Evolutionary conservation across 2,113 vertebrate genomes (phyloP).

Genomic region (Antigone vipio): DNA sequence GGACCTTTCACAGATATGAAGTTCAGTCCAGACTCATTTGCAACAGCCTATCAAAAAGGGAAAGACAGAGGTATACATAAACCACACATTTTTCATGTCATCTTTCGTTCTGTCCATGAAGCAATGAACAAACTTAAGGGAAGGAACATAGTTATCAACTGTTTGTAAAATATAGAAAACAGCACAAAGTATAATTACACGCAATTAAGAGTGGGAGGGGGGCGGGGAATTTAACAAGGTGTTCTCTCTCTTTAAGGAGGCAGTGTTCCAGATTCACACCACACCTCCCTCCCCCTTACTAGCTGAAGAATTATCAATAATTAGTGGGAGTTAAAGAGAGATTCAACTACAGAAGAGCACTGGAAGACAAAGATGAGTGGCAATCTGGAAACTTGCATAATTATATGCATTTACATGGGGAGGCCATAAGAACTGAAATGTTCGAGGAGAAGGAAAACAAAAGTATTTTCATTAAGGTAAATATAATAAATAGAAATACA

Average conservation of each 20-base stretch:
- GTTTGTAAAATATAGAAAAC: background rate
- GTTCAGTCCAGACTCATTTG: slow-evolving; percentile 96
- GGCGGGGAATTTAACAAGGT: background rate
- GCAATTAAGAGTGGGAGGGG: background rate
- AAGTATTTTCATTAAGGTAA: background rate
- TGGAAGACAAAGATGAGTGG: background rate
- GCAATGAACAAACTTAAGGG: background rate
- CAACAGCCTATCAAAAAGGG: slow-evolving; percentile 84
- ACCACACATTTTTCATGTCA: background rate
- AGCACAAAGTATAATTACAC: background rate
- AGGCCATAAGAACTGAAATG: background rate
- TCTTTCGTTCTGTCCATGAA: background rate
- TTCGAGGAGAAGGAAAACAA: background rate
- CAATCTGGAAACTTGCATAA: background rate
- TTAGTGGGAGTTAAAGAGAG: background rate
- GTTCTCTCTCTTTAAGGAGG: background rate
- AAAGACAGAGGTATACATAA: background rate
- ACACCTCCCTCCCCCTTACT: background rate
- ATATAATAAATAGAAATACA: background rate
- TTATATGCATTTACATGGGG: background rate
- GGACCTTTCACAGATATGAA: slow-evolving; percentile 98
- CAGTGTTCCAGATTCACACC: background rate
- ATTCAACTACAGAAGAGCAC: background rate
- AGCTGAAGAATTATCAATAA: background rate
- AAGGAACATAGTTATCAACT: background rate